Evolutionary conservation across 2,113 vertebrate genomes (phyloP), one percentile per base, ranked within the genome.

Genomic region (Barnardius zonarius): DNA sequence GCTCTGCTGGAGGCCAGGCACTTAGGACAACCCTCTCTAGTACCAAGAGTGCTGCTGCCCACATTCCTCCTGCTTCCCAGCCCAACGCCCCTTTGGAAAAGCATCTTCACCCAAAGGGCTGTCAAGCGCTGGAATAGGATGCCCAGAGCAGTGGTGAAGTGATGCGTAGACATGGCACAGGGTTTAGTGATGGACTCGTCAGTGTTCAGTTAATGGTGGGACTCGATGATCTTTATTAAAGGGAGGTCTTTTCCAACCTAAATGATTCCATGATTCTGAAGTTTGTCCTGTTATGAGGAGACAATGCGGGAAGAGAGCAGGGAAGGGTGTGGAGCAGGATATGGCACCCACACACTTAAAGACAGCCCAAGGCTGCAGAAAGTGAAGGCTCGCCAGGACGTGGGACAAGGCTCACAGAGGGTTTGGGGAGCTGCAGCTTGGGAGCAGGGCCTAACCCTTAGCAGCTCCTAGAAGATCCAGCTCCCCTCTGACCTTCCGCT

Each of bases 281-380:
- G 10, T 78, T 41, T 46, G 49, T 48, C 61, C 44, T 2, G 0
- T 48, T 31, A 7, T 0, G 11, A 48, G 63, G 76, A 57, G 7
- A 9, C 1, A 1, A 0, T 2, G 8, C 37, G 51, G 79, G 79
- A 25, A 74, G 39, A 39, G 39, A 49, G 3, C 49, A 16, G 43
- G 48, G 52, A 41, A 35, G 46, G 49, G 10, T 0, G 6, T 10
- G 49, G 63, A 23, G 75, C 33, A 79, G 30, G 39, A 55, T 28
- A 2, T 2, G n/a, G 25, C 64, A 48, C 5, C 31, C 39, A 11
- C 0, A 25, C 4, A 7, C 49, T 52, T 55, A 63, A 48, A 61
- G 8, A 24, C 52, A 82, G 59, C 74, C 35, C 37, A 8, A 33
- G 61, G 92, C 62, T 62, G 55, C 55, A 59, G 69, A 31, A 67